Evolutionary conservation across 2,797 vertebrate genomes (phyloP), one percentile per base, ranked within the genome.

Genomic region (Coregonus suidteri): DNA sequence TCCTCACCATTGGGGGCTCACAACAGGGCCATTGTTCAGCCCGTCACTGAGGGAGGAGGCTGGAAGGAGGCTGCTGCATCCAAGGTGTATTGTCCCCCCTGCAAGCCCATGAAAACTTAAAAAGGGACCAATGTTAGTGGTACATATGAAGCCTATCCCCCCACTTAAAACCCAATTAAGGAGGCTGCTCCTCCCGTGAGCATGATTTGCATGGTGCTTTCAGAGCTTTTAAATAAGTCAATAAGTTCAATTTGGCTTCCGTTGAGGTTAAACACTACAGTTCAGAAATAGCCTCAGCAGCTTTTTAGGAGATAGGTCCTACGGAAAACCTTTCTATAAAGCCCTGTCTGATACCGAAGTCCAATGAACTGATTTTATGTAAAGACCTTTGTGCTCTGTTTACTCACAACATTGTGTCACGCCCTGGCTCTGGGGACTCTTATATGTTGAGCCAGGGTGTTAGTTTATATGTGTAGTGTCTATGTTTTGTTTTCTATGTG

Each of bases 11-110:
- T 78, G 91, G 88, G 88, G 88, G 89, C 85, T 90, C 90, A 95
- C 91, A 94, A 94, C 93, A 88, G 92, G 86, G 88, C 89, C 90
- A 95, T 95, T 95, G 93, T 94, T 90, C 85, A 75, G 79, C 71
- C 76, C 47, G 34, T 65, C 54, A 56, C 70, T 76, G 66, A 77
- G 87, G 87, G 87, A 81, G 88, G 81, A 85, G 90, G 87, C 84
- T 81, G 84, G 89, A 88, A 91, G 88, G 83, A 89, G 82, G 86
- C 81, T 6, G 79, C 81, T 52, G 83, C 74, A 59, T 76, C 87
- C 86, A 88, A 88, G 85, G 87, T 89, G 90, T 79, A 91, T 90
- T 91, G 87, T 91, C 86, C 88, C 81, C 54, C 7, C 82, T 85
- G 88, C 90, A 81, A 86, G 88, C 86, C 80, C 34, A 77, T 71